Evolutionary conservation across 2,797 vertebrate genomes (phyloP), one percentile per base, ranked within the genome.

Genomic region (Cygnus olor): DNA sequence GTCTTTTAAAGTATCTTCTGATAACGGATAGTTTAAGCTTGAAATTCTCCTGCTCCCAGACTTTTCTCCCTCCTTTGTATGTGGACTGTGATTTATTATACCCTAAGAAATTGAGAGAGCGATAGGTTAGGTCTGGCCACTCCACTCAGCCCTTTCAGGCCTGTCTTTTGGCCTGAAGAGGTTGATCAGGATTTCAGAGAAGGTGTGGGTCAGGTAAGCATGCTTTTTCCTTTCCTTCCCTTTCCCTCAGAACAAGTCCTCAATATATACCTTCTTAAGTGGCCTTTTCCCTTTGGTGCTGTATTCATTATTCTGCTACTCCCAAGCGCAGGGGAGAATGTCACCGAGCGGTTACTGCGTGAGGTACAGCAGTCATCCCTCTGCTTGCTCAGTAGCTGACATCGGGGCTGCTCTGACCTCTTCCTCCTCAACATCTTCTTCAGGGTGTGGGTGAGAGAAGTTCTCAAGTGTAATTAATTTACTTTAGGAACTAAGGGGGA

Each of bases 401-500:
- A 20, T 1, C 9, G 36, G 69, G 27, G 38, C 92, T 34, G 25
- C 61, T 68, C 72, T 85, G 47, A 70, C 27, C 64, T 89, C 21
- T 72, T 66, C 14, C 49, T 91, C 53, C 36, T 80, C 61, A 51
- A 32, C 17, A 13, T 42, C 47, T 32, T 74, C 66, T 83, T 32
- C 6, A 4, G 58, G 45, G 27, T 1, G 0, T 2, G 44, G n/a
- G 2, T 8, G 4, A 88, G 84, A 49, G 74, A 60, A 65, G 20
- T 64, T 89, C 80, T 78, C 65, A 45, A 64, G n/a, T 40, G 65
- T 51, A 76, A 79, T 54, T 85, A 51, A 65, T 80, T 93, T 81
- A 53, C 71, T 85, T n/a, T 34, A 42, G 58, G 44, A 53, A 38
- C 40, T 27, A 14, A 87, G 64, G 47, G 92, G 66, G 34, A 28